Conservation (phyloP, 2,888 invertebrate species). For the Pheosia tremula region DNA sequence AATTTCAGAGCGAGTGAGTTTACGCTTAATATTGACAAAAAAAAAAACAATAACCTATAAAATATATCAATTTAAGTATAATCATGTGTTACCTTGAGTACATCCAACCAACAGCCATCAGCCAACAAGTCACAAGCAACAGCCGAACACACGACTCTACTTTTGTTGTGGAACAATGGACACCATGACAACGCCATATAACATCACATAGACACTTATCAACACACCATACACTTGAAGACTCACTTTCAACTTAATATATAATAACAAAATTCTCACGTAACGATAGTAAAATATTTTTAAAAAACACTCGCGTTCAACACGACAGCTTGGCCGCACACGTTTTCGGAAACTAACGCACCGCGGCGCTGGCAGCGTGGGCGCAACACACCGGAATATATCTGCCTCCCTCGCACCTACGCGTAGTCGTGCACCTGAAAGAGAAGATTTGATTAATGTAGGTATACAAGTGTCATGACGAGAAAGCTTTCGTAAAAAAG, state of each 20-base stretch:
- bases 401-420: constrained; percentile 15
- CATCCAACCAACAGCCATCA: constrained; percentile 41
- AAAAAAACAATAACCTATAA: background rate
- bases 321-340: constrained; percentile 32
- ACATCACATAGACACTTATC: constrained; percentile 10
- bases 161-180: constrained; percentile 7
- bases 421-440: constrained; percentile 32
- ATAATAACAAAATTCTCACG: background rate
- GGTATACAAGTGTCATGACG: constrained; percentile 32
- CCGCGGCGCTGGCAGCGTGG: constrained; percentile 44
- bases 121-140: constrained; percentile 16
- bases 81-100: constrained; percentile 27
- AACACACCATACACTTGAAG: constrained; percentile 20
- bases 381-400: constrained; percentile 33
- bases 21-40: no score
- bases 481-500: constrained; percentile 57
- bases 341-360: constrained; percentile 56
- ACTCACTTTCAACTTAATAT: constrained; percentile 13
- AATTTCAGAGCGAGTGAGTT: background rate
- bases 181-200: constrained; percentile 2
- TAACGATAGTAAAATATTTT: background rate
- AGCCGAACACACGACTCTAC: constrained; percentile 19
- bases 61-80: background rate
- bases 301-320: constrained; percentile 12
- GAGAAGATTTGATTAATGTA: constrained; percentile 52